Percentiles rank a stretch among this genome's conserved stretches.
Conservation (phyloP, 2,113 vertebrate species). For the Brachypodius melanocephalos region DNA sequence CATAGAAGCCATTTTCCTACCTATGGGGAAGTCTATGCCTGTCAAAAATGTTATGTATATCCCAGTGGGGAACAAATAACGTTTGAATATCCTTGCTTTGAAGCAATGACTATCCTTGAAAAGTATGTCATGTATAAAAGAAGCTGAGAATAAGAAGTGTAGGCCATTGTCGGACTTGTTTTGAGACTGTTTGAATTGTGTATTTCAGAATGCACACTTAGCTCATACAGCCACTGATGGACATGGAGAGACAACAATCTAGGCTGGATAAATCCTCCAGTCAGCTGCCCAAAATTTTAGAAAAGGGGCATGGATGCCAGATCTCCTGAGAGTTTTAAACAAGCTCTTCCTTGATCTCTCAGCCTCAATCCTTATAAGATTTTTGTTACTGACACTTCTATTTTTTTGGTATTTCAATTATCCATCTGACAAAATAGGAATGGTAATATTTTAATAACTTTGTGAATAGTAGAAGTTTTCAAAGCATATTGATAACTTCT, state of each 20-base stretch:
- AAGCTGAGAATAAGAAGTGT: background rate
- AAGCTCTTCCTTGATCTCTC: background rate
- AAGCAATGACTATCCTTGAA: background rate
- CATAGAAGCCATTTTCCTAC: background rate
- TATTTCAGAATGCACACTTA: background rate
- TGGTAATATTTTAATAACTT: background rate
- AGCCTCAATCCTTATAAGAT: background rate
- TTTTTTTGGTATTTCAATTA: background rate
- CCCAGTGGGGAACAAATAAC: background rate
- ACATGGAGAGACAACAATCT: background rate
- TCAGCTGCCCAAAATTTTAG: background rate
- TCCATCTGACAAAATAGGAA: background rate
- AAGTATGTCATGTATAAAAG: background rate
- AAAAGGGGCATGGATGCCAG: background rate
- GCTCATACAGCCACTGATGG: background rate
- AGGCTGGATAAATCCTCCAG: background rate
- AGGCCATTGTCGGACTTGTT: background rate
- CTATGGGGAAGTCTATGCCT: background rate
- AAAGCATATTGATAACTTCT: background rate
- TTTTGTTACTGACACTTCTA: background rate
- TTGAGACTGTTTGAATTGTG: background rate
- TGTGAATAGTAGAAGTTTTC: background rate
- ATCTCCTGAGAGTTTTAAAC: background rate
- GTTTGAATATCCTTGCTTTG: background rate
- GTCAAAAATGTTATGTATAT: background rate